Conservation (phyloP, 2,888 invertebrate genomes). For the Epistrophe eligans region DNA sequence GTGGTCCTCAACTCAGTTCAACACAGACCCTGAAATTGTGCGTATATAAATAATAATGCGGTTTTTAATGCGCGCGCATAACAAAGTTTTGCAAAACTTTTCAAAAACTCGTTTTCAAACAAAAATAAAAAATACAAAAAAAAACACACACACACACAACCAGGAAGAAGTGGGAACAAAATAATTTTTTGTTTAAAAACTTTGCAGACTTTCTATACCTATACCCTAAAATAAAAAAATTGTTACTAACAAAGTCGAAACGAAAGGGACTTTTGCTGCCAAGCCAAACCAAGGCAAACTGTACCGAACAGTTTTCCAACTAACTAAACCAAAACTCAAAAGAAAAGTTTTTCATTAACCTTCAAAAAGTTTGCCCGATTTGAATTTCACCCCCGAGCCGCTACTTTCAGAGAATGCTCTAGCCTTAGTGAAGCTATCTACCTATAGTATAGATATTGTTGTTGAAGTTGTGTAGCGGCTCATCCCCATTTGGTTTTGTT, state of each 20-base stretch:
- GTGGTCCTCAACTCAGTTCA: slow-evolving; percentile 53
- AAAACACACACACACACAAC: slow-evolving; percentile 48
- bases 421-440: slow-evolving; percentile 46
- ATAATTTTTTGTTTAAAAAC: slow-evolving; percentile 74
- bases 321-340: slow-evolving; percentile 76
- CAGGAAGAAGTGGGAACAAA: slow-evolving; percentile 70
- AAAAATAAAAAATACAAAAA: slow-evolving; percentile 72
- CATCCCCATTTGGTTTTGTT: slow-evolving; percentile 47
- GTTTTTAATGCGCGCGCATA: slow-evolving; percentile 77
- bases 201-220: slow-evolving; percentile 68
- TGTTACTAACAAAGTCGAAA: slow-evolving; percentile 74
- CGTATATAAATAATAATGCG: slow-evolving; percentile 75
- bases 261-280: slow-evolving; percentile 73
- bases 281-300: slow-evolving; percentile 74
- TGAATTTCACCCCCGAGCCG: slow-evolving; percentile 74
- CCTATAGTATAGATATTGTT: slow-evolving; percentile 54
- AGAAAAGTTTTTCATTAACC: slow-evolving; percentile 77
- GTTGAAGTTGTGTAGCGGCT: slow-evolving; percentile 72
- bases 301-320: slow-evolving; percentile 74
- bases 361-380: slow-evolving; percentile 76
- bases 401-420: slow-evolving; percentile 64
- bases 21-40: slow-evolving; percentile 69
- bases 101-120: slow-evolving; percentile 77
- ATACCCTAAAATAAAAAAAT: slow-evolving; percentile 66
- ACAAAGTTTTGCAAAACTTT: slow-evolving; percentile 77